Conservation (phyloP, 2,113 vertebrate species). For the Orientallactaga bullata region DNA sequence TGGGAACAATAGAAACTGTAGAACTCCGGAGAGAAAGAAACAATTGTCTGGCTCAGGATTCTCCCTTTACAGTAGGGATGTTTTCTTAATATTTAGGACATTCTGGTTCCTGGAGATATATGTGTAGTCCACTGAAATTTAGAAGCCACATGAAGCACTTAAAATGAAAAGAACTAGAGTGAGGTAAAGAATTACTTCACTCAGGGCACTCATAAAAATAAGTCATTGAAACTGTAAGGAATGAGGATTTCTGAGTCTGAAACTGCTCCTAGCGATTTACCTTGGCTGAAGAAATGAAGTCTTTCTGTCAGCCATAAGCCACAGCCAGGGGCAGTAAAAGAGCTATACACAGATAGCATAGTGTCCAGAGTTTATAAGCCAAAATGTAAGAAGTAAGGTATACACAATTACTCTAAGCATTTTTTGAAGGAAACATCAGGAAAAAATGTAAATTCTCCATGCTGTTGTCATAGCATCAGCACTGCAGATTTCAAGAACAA, state of each 20-base stretch:
- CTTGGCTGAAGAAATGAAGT: slow-evolving; percentile 26
- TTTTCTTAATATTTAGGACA: slow-evolving; percentile 17
- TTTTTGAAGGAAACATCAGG: slow-evolving; percentile 11
- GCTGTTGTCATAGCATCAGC: neutral
- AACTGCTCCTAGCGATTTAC: slow-evolving; percentile 29
- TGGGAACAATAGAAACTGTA: neutral
- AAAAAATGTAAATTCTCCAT: neutral
- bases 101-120: neutral
- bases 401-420: neutral
- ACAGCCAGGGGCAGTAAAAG: neutral
- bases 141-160: neutral
- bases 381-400: neutral
- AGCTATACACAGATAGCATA: neutral
- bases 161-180: neutral
- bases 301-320: neutral
- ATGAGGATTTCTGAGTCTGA: neutral
- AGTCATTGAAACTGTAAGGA: slow-evolving; percentile 16
- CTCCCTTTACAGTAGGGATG: neutral
- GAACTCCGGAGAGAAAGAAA: neutral
- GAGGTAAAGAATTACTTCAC: neutral
- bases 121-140: neutral
- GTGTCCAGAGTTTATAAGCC: neutral
- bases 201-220: neutral
- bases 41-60: neutral
- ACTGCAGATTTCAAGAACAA: neutral